Base-by-base conservation (phyloP, 1,140 invertebrate species). In the Ladona fulva region DNA sequence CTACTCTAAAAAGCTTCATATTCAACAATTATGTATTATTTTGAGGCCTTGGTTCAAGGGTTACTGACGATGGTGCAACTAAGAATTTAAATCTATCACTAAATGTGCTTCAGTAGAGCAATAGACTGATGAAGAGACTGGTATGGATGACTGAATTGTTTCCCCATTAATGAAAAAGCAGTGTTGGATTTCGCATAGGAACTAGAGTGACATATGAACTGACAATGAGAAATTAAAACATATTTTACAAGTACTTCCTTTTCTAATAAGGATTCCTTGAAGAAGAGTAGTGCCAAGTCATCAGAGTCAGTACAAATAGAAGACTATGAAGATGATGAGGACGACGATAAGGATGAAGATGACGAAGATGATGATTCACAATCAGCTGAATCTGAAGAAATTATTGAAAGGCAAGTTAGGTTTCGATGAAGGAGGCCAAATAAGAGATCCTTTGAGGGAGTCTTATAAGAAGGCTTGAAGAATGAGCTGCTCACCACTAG, bases 301-400 rank as follows among this genome's bases (percentile, higher is more conserved):
- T 83, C 84, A 0, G 85, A 85, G 77, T 84, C 83, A n/a, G 82
- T 84, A 14, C 83, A 85, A 77, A 80, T 85, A 0, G 84, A 85
- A 77, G 84, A 85, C 74, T 85, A 82, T 74, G 81, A 79, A 37
- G 80, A 83, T 7, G 84, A 81, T 25, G 81, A 83, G 1, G 83
- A 84, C 14, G 82, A 85, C 77, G 80, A 82, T 8, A 83, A 84
- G 78, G 82, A 83, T 24, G 83, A 82, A 78, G 52, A 66, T 66
- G 52, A 66, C 52, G 52, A 66, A 3, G 52, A 66, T 66, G 52
- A 22, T 66, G 52, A 66, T 22, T 66, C 52, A 66, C 52, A 66
- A 22, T 66, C 52, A 19, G 52, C 5, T 6, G 52, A 66, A 6
- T 66, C 52, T 6, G 52, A 66, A 66, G 5, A 66, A 66, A 22